Evolutionary conservation across 2,113 vertebrate species (phyloP), one percentile per base, ranked within the genome.

Genomic region (Neotragus moschatus): DNA sequence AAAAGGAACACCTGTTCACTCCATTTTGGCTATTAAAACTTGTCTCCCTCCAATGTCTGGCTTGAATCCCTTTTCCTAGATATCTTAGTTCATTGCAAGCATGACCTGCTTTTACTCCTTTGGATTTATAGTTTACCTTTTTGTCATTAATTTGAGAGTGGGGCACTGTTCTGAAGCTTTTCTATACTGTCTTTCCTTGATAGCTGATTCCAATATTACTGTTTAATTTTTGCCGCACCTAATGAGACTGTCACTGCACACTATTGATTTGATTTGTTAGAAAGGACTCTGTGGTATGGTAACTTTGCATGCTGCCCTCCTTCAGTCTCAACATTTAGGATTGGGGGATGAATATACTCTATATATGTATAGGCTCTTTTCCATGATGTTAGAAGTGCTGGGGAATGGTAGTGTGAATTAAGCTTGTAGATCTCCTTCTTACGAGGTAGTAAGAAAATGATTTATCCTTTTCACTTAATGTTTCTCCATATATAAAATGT

Each of bases 401-500:
- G 87, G 58, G 16, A 66, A 56, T 60, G 5, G 11, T 82, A 84
- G 60, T 58, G 61, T 43, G 26, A 94, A 90, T 92, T 85, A 75
- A 87, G 47, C 30, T 91, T 92, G 51, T 75, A 5, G n/a, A 87
- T 73, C n/a, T 70, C 21, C 58, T 97, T 55, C 39, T 88, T 88
- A 77, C n/a, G 92, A 45, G 4, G 13, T 61, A 84, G 12, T 96
- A 81, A 95, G 81, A 43, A 92, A 96, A 90, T 95, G 30, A 73
- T 92, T 84, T 36, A 58, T 88, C 25, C 91, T 92, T 23, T 90
- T 88, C 92, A 63, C 12, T 23, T 19, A 82, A 39, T 77, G 3
- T 97, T 80, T 63, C 53, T 94, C 19, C 23, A n/a, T 55, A 84
- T 90, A 51, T 84, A 96, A 92, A 92, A 84, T 66, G 95, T 13